Evolutionary conservation across 2,113 vertebrate genomes (phyloP).

Genomic region (Helogale parvula): DNA sequence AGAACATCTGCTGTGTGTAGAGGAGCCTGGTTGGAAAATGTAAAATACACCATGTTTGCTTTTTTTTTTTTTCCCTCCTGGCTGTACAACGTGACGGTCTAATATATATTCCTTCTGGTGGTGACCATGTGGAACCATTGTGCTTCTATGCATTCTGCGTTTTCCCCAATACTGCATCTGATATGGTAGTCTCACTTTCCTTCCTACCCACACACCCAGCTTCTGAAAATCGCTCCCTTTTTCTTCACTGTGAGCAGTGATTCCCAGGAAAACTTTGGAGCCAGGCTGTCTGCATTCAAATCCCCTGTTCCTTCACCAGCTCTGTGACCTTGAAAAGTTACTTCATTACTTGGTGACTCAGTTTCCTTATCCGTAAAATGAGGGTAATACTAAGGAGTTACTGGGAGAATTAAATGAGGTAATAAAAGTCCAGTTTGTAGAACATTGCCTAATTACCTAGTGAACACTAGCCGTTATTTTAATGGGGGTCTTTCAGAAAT

Average conservation of each 20-base stretch:
- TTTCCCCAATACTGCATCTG: neutral
- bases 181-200: neutral
- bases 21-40: neutral
- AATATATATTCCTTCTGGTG: neutral
- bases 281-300: neutral
- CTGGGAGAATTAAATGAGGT: conserved; percentile 28
- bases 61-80: neutral
- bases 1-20: conserved; percentile 58
- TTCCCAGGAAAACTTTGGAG: neutral
- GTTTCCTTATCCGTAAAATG: conserved; percentile 21
- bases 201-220: neutral
- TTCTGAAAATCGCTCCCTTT: neutral
- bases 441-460: neutral
- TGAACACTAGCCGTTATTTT: neutral
- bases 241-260: neutral
- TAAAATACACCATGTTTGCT: conserved; percentile 13
- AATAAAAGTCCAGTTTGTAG: neutral
- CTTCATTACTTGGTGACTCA: neutral
- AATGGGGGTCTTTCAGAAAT: neutral
- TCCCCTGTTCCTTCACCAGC: neutral
- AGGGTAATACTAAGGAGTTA: neutral
- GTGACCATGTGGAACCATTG: neutral
- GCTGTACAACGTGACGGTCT: neutral
- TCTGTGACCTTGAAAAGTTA: conserved; percentile 55
- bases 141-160: neutral